Base-by-base conservation (phyloP, 2,797 vertebrate species). In the Semaprochilodus insignis region DNA sequence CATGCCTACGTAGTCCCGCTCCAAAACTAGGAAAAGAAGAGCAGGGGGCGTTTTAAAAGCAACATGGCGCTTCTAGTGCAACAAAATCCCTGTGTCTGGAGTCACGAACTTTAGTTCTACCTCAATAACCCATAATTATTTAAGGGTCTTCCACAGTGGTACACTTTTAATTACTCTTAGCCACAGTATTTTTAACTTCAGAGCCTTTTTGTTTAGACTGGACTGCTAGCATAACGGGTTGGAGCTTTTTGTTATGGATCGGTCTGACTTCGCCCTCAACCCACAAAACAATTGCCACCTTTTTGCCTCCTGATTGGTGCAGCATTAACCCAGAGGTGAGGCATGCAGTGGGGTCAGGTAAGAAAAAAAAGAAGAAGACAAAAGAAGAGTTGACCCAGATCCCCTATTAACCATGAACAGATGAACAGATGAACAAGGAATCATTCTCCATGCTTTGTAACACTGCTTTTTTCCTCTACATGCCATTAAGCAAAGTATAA, bases 1-100 rank as follows among this genome's bases (percentile, higher is more conserved):
- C 91, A 90, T 92, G 92, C 89, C 91, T 90, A 94, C 93, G 93
- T 96, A 91, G 89, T 90, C 94, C 93, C 93, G 86, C 92, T 93
- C 88, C 89, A 78, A 70, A 88, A 88, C 55, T 81, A 55, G 73
- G 87, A 90, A 48, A 88, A 92, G 94, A 87, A 93, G 94, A 92
- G 93, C 93, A 88, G 95, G 93, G 95, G 94, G 94, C 92, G 85
- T 70, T 34, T 15, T 44, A 23, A 48, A 91, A 93, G 92, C 90
- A 92, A 85, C 85, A 89, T 77, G 82, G 83, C 90, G 91, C n/a
- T 51, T 40, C 31, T 19, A 23, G n/a, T 36, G 31, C 0, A 8
- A 40, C 65, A 36, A 8, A 44, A 70, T 11, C 1, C 4, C 21
- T 2, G 13, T 55, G 67, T 63, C 44, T 31, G 34, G 31, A 17